Conservation (phyloP, 2,888 invertebrate genomes). For the Nymphalis urticae region DNA sequence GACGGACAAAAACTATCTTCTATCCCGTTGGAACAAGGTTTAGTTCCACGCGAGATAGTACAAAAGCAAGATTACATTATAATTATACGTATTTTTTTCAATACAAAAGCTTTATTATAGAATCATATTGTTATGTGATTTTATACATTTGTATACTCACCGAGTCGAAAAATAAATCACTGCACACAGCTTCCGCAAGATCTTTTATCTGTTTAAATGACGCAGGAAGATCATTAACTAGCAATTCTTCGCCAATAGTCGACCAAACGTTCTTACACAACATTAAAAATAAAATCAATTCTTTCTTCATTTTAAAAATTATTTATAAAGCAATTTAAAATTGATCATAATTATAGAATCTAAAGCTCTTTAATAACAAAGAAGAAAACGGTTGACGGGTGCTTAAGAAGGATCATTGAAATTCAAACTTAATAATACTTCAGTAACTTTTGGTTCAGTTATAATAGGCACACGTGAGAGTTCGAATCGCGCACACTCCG, state of each 20-base stretch:
- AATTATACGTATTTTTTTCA: no score
- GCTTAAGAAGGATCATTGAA: neutral
- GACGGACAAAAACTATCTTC: no score
- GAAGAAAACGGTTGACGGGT: neutral
- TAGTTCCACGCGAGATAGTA: no score
- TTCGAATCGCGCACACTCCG: conserved; percentile 49
- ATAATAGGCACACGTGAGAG: conserved; percentile 16
- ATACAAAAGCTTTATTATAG: no score
- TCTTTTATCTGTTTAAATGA: conserved; percentile 29
- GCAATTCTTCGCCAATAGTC: conserved; percentile 23
- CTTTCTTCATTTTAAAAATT: conserved; percentile 14
- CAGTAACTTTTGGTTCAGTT: conserved; percentile 38
- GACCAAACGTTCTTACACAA: conserved; percentile 21
- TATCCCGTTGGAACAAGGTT: no score
- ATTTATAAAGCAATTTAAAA: neutral
- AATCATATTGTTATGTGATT: neutral
- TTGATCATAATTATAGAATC: neutral
- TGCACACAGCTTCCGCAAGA: conserved; percentile 39
- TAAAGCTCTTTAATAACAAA: neutral
- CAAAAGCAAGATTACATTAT: no score
- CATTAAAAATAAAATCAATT: conserved; percentile 17
- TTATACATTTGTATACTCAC: conserved; percentile 29
- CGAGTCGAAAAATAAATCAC: conserved; percentile 28
- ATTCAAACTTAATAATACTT: conserved; percentile 23
- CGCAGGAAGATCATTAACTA: conserved; percentile 33